Evolutionary conservation across 2,797 vertebrate genomes (phyloP), one percentile per base, ranked within the genome.

Genomic region (Tauraco hartlaubi): DNA sequence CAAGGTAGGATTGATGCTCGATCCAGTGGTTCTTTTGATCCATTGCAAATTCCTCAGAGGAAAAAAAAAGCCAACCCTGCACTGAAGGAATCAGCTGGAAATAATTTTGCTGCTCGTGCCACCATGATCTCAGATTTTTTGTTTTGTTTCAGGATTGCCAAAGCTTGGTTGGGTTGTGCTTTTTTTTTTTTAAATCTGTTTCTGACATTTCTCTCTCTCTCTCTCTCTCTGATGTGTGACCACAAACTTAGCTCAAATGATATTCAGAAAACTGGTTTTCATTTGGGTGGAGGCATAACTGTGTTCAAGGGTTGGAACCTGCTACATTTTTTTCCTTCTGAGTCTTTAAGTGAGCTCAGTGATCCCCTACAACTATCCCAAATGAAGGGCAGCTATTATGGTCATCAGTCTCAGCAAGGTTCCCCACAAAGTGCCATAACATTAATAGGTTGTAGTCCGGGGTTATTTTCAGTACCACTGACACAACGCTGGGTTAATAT

Each of bases 401-500:
- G 91, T 25, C 51, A 11, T 62, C 54, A 22, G 69, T 68, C 83
- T 72, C 83, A 68, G 85, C 69, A 77, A 75, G 80, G 46, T 46
- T 81, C 73, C 83, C 62, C 55, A 67, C n/a, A 68, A 75, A 17
- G 28, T 4, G 2, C 77, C 12, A 4, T 41, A 76, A 19, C n/a
- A 58, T 76, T 80, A 77, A 71, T 11, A 72, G 79, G 52, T 68
- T 89, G 48, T 52, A 49, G 28, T 91, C 49, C 10, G 64, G 73
- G 66, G 54, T 92, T 93, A 46, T 93, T 96, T 93, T 90, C 85
- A 75, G 68, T 78, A 35, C 19, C 41, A 49, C 66, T 78, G 73
- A 46, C 46, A 63, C 56, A 64, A 39, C 0, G 0, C 41, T 75
- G 85, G 39, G 58, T 85, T 91, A 85, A 90, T 88, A 19, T 64